Base-by-base conservation (phyloP, 2,113 vertebrate species). In the Verasper variegatus region DNA sequence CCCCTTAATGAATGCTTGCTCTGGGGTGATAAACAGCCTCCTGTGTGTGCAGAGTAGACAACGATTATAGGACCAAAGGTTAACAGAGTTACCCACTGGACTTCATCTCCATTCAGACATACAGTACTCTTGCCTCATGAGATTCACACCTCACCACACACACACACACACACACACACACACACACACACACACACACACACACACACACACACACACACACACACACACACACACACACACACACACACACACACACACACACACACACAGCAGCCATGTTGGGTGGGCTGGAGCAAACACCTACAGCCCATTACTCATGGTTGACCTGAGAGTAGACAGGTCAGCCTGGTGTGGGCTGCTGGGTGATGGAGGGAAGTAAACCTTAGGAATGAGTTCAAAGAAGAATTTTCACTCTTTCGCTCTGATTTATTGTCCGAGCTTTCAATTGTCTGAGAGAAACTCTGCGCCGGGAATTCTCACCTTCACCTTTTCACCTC, bases 291-390 rank as follows among this genome's bases (percentile, higher is more conserved):
- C 75, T 81, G 79, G 64, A 83, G 82, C 68, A 80, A 66, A 71
- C 63, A 63, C 73, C 80, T 66, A 63, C 31, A n/a, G 84, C 13
- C 72, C 85, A 90, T 89, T 90, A 89, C 83, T 92, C 86, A 92
- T 83, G 37, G 27, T 71, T 90, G 86, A 91, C 90, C 87, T 81
- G 61, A 45, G 76, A 83, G 52, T 15, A 59, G 84, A 72, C 74
- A 82, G 88, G 65, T 82, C 75, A 81, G 15, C 35, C 64, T 76
- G 17, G 26, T 61, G 71, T 78, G 73, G 31, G 63, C 82, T 82
- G 65, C 57, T 71, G 52, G 64, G 65, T 64, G 74, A 83, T 20
- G 62, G 27, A 51, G 18, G 24, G 55, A 70, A 60, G 31, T 35
- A 60, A 59, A 76, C 18, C 51, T 54, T n/a, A 54, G 51, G 51